phyloP scores from a whole-genome alignment of 2,113 vertebrate species.

The Nothocercus nigrocapillus region DNA sequence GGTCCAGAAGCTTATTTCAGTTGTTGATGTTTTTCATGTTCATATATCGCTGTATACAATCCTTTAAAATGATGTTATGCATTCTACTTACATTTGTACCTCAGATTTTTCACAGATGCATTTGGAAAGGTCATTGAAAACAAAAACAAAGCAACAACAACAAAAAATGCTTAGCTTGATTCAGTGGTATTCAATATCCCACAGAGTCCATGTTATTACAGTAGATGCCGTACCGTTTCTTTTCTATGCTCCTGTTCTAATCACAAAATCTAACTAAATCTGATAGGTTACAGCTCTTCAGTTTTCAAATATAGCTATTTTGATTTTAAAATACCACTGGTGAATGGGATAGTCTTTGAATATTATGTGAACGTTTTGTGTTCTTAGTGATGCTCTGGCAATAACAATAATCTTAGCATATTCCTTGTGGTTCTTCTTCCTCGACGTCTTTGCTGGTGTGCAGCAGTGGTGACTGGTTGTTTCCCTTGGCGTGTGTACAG shows the following conservation, averaged over 20 bases:
- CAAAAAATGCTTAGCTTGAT: constrained; percentile 14
- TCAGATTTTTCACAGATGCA: constrained; percentile 17
- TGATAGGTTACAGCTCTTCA: background rate
- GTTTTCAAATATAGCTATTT: background rate
- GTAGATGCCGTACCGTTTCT: constrained; percentile 9
- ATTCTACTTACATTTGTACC: background rate
- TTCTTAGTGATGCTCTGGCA: background rate
- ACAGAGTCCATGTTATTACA: background rate
- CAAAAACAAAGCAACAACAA: background rate
- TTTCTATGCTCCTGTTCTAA: background rate
- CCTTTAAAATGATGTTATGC: constrained; percentile 15
- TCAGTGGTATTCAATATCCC: constrained; percentile 3
- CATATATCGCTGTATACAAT: background rate
- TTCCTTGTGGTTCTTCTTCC: background rate
- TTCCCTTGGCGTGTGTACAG: background rate
- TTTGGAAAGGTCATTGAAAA: constrained; percentile 51
- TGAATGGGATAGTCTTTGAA: background rate
- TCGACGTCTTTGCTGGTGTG: background rate
- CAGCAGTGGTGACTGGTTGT: background rate
- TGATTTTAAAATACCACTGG: background rate
- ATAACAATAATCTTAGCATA: background rate
- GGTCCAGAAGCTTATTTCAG: background rate
- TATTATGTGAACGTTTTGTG: background rate
- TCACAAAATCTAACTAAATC: background rate
- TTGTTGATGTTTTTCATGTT: background rate